A percentile compares a stretch with the other conserved stretches of the same genome.
Conservation (phyloP, 1,140 invertebrate species). For the Drosophila persimilis region DNA sequence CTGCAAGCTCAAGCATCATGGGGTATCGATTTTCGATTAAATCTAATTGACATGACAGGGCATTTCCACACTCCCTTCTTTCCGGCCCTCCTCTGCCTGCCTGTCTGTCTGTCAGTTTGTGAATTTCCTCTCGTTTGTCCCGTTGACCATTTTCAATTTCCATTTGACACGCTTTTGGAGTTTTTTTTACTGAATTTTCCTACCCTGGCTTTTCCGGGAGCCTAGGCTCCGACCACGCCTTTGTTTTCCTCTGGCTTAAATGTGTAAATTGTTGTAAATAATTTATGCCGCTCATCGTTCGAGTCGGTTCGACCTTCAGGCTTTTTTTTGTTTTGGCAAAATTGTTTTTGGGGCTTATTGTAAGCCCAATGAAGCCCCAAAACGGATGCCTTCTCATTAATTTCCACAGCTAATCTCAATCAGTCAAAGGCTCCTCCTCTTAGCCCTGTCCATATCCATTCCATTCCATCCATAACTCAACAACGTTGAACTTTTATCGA, state of each 20-base stretch:
- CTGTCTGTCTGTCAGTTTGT: conserved; percentile 8
- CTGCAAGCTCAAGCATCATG: conserved; percentile 18
- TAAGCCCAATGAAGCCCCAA: conserved; percentile 17
- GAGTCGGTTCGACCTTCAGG: conserved; percentile 3
- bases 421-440: conserved; percentile 39
- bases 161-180: conserved; percentile 44
- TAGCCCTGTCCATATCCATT: not conserved
- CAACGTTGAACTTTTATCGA: conserved; percentile 39
- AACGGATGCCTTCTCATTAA: conserved; percentile 54
- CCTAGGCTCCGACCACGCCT: conserved; percentile 1
- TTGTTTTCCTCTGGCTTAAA: conserved; percentile 14
- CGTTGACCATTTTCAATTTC: conserved; percentile 47
- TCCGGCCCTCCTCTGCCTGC: conserved; percentile 1
- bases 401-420: conserved; percentile 65
- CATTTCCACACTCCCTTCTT: conserved; percentile 11
- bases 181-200: conserved; percentile 41
- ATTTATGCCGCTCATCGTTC: conserved; percentile 42
- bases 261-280: conserved; percentile 45
- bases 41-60: conserved; percentile 55
- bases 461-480: conserved; percentile 31
- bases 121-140: not conserved
- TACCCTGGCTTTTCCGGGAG: not conserved
- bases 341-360: conserved; percentile 30
- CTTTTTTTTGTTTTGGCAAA: conserved; percentile 10
- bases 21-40: conserved; percentile 65